Evolutionary conservation across 2,888 invertebrate species (phyloP), one percentile per base, ranked within the genome.

Genomic region (Luperina nickerlii): DNA sequence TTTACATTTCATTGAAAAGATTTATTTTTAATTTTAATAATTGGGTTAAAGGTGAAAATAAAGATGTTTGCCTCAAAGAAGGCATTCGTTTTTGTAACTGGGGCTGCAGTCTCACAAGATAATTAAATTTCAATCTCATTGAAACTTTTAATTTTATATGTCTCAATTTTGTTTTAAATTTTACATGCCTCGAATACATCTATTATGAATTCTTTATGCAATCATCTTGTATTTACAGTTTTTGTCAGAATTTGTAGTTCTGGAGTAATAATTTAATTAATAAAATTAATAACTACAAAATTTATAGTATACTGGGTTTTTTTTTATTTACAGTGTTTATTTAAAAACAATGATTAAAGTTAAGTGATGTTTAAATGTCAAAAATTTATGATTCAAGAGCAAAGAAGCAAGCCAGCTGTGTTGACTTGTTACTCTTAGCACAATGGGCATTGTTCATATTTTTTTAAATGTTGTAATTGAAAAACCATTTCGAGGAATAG

Each of bases 331-430:
- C 51, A 48, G 48, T 15, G 15, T 48, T 48, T 48, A 48, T 48
- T 13, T 45, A 48, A 2, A 48, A 48, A 48, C 48, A 15, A 15
- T 48, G 3, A 48, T 48, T 15, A 48, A 13, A 15, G 5, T 48
- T 48, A 15, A 5, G 15, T 48, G 48, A 48, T 48, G 48, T 48
- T 15, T 48, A 48, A 48, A 48, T 48, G 48, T 5, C 51, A 54
- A 8, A 54, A 7, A 54, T 20, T 0, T 54, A 54, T 54, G 7
- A 8, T 83, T 32, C 32, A 32, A 32, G 32, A 1, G 32, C 32
- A 32, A 32, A 32, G 24, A 45, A 78, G 24, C 15, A 54, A 32
- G 51, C 32, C 9, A 84, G 51, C 54, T 80, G 20, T 68, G n/a
- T 63, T n/a, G 51, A 68, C 24, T 54, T 20, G 3, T 48, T 84